Evolutionary conservation across 2,113 vertebrate species (phyloP), one percentile per base, ranked within the genome.

Genomic region (Eptatretus burgeri): DNA sequence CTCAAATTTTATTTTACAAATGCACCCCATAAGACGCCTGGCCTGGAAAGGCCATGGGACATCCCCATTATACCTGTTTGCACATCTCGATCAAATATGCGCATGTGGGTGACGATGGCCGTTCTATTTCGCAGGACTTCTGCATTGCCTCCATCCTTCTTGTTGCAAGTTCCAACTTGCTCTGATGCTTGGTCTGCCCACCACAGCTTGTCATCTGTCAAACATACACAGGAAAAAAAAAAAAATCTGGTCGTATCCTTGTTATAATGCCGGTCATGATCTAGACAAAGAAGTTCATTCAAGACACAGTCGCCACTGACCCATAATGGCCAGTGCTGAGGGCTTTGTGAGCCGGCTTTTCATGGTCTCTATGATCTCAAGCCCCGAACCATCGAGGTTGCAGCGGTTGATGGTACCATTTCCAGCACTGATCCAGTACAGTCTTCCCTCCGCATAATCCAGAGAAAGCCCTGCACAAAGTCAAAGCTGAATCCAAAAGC

Each of bases 341-440:
- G 85, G 83, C 81, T 85, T 88, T 66, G 78, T 78, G 75, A 98
- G 74, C 67, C 85, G 78, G 74, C 80, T 81, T 75, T 86, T 93
- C 75, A 87, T 80, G 69, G 79, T 78, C 69, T 93, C 86, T 69
- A 95, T 82, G 71, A 89, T 81, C 75, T 98, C 91, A 71, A 98
- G 79, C 67, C 80, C 79, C 52, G 76, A 77, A 67, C 91, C 91
- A 27, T 94, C 89, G 73, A 94, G 74, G 78, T 80, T 89, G 75
- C 91, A 98, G 77, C 86, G 81, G 71, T 93, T 95, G 78, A 98
- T 86, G 65, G 85, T 95, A 75, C 84, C 80, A 69, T 95, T 98
- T 76, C 83, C 80, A 2, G 91, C 93, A 75, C 86, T 98, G 72
- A 98, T 88, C 91, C 91, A 98, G 74, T 94, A 98, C 53, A 98